Base-by-base conservation (phyloP, 30 jellyfish, hydroid and myxozoan genomes). In the Aurelia coerulea region DNA sequence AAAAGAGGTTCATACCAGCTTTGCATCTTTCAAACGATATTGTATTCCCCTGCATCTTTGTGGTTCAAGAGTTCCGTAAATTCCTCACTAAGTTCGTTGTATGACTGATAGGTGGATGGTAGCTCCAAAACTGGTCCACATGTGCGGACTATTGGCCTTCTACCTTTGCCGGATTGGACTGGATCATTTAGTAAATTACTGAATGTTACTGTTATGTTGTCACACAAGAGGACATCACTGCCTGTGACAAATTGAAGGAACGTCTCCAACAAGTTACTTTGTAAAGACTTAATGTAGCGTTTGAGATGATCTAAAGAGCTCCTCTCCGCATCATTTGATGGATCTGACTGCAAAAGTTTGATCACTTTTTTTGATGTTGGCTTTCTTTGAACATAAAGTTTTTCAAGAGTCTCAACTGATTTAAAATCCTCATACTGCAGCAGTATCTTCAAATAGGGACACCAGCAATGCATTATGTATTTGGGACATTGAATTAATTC, bases 101-200 rank as follows among this genome's bases (percentile, higher is more conserved):
- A 76, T 11, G 75, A 3, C 63, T 33, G 75, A 42, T 76, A 76
- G 37, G 87, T 76, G 6, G 87, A 35, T 1, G 85, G 91, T 23
- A 82, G 64, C 60, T 68, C 86, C 41, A 82, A 35, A 1, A 56
- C 65, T 9, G 91, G 91, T 9, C 85, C 91, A 82, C 85, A 82
- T 9, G 88, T 82, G 65, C 64, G 91, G 68, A 46, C 78, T 9
- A 82, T 56, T 52, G 91, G 91, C 58, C 78, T 68, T 67, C 86
- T 68, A 31, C 59, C 87, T 10, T 11, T n/a, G 51, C 91, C 91
- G 17, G 76, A 65, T 65, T 65, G 76, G 76, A 65, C 76, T 35
- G 29, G 29, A 23, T 23, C 29, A 23, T 23, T 23, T 15, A 10
- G 15, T 14, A 65, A 51, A 34, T 64, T 37, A 31, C 15, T 10